These are phyloP conservation scores for Naso thynnoides DNA, from an alignment of 2,797 vertebrate species.

Conservation along the genomic window DNA sequence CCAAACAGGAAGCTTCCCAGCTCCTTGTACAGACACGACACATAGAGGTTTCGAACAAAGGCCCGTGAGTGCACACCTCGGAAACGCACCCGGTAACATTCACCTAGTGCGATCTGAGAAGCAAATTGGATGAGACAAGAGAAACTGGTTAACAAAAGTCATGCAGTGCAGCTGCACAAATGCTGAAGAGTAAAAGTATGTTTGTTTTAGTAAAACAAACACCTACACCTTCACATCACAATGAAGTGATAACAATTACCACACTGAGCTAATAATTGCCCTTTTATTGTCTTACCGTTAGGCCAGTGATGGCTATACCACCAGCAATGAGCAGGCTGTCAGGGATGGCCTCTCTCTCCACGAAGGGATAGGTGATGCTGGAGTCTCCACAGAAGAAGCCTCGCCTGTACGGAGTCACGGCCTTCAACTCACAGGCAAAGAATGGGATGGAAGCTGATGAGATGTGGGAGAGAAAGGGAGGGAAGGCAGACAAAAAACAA, in stretches of 20 bases:
- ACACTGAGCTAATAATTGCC: background rate
- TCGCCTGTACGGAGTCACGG: conserved; percentile 79
- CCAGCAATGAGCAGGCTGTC: conserved; percentile 82
- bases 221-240: background rate
- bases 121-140: conserved; percentile 27
- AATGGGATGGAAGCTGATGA: conserved; percentile 87
- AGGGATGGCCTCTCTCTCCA: conserved; percentile 76
- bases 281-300: conserved; percentile 74
- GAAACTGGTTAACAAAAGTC: conserved; percentile 11
- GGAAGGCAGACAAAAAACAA: conserved; percentile 47
- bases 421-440: conserved; percentile 84
- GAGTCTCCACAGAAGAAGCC: conserved; percentile 88
- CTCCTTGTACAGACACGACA: conserved; percentile 86
- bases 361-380: conserved; percentile 84
- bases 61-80: conserved; percentile 72
- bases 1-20: conserved; percentile 87
- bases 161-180: background rate
- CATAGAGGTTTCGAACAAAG: conserved; percentile 79
- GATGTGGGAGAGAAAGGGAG: conserved; percentile 23
- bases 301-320: conserved; percentile 84
- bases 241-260: background rate
- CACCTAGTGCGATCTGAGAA: conserved; percentile 83
- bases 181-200: background rate
- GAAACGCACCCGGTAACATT: conserved; percentile 81
- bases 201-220: conserved; percentile 26